Evolutionary conservation across 2,113 vertebrate species (phyloP).

Genomic region (Pseudorasbora parva): DNA sequence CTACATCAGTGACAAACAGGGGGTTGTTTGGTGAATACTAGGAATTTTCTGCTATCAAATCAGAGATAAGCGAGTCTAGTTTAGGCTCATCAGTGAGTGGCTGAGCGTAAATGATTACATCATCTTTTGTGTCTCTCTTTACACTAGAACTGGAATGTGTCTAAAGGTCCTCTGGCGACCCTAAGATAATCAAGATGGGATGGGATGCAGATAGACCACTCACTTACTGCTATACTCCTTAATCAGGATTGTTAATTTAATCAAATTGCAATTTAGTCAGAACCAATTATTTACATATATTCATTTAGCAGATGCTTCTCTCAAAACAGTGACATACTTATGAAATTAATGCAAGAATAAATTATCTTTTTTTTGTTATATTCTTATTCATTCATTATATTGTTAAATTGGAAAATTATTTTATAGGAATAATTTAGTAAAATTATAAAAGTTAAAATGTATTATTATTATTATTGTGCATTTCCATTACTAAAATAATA

Average conservation of each 20-base stretch:
- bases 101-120: conserved; percentile 30
- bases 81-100: conserved; percentile 55
- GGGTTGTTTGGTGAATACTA: conserved; percentile 13
- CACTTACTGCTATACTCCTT: background rate
- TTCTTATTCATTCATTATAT: too few species aligned
- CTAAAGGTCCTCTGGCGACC: background rate
- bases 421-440: background rate
- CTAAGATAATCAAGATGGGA: background rate
- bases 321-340: background rate
- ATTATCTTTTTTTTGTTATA: too few species aligned
- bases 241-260: background rate
- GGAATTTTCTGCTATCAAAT: conserved; percentile 30
- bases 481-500: background rate
- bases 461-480: background rate
- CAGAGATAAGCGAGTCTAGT: conserved; percentile 54
- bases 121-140: background rate
- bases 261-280: background rate
- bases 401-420: too few species aligned
- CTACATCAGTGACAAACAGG: background rate
- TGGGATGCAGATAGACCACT: background rate
- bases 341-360: background rate
- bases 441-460: background rate
- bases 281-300: background rate
- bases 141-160: background rate
- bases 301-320: background rate